Conservation (phyloP, 2,113 vertebrate genomes). For the Lycaon pictus region DNA sequence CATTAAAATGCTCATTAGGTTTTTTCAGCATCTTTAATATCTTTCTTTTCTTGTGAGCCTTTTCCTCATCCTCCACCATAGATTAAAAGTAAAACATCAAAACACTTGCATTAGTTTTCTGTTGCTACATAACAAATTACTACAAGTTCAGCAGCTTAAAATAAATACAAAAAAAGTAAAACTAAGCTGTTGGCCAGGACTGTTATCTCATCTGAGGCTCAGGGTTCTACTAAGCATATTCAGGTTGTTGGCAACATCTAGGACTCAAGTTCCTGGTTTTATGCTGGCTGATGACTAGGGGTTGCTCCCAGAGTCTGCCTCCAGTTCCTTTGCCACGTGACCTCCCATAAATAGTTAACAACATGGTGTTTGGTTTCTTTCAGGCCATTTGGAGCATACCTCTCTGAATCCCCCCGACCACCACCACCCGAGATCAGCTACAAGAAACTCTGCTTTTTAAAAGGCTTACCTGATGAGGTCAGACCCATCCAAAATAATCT, state of each 20-base stretch:
- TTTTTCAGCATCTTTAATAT: neutral
- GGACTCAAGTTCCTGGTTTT: neutral
- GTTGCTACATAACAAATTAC: neutral
- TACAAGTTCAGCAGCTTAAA: neutral
- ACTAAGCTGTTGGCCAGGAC: neutral
- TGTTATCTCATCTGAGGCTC: neutral
- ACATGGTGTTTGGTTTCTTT: neutral
- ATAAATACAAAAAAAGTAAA: neutral
- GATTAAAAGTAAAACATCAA: neutral
- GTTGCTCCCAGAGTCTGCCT: neutral
- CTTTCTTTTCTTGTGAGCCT: neutral
- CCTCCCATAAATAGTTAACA: neutral
- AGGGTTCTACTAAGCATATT: neutral
- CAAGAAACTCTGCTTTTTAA: neutral
- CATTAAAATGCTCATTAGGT: neutral
- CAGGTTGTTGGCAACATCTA: neutral
- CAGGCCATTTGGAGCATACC: neutral
- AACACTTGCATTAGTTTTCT: neutral
- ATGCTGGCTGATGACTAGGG: neutral
- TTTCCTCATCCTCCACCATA: neutral
- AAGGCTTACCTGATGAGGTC: neutral
- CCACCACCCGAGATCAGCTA: neutral
- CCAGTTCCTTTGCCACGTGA: neutral
- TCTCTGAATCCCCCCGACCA: neutral
- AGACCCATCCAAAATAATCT: neutral